Conservation (phyloP, 2,888 invertebrate species). For the Archips crataeganus region DNA sequence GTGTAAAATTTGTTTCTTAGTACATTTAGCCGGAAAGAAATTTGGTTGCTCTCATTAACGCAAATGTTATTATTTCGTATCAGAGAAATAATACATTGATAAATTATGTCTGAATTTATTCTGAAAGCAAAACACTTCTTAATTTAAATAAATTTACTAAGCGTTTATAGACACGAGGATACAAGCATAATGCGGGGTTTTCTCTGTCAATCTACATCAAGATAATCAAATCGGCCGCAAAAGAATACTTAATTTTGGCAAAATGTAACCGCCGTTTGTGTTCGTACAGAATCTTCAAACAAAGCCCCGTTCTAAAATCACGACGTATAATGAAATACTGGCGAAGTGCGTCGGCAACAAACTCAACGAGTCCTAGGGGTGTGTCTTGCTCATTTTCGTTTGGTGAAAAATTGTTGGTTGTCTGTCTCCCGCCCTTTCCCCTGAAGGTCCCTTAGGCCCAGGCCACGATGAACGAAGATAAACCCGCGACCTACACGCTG, state of each 20-base stretch:
- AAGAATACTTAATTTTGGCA: constrained; percentile 41
- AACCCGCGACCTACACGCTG: constrained; percentile 34
- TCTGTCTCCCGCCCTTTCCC: constrained; percentile 54
- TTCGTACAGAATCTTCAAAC: constrained; percentile 45
- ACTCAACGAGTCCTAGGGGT: constrained; percentile 67
- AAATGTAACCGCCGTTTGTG: constrained; percentile 38
- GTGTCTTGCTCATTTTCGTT: constrained; percentile 79
- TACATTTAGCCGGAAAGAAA: background rate
- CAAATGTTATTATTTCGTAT: background rate
- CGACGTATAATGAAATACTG: constrained; percentile 66
- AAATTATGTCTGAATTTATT: no score
- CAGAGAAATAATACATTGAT: no score
- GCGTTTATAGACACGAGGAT: background rate
- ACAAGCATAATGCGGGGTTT: constrained; percentile 28
- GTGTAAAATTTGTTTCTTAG: background rate
- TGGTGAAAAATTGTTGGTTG: constrained; percentile 77
- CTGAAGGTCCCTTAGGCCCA: constrained; percentile 58
- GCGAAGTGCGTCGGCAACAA: constrained; percentile 55
- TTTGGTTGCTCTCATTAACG: no score
- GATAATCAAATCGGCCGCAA: constrained; percentile 42
- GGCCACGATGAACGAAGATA: constrained; percentile 32
- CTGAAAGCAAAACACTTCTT: background rate
- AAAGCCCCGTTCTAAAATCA: constrained; percentile 56
- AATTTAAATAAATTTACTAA: background rate
- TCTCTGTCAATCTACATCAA: constrained; percentile 38